phyloP scores from a whole-genome alignment of 2,888 invertebrate genomes.

The Augochlorella aurata region DNA sequence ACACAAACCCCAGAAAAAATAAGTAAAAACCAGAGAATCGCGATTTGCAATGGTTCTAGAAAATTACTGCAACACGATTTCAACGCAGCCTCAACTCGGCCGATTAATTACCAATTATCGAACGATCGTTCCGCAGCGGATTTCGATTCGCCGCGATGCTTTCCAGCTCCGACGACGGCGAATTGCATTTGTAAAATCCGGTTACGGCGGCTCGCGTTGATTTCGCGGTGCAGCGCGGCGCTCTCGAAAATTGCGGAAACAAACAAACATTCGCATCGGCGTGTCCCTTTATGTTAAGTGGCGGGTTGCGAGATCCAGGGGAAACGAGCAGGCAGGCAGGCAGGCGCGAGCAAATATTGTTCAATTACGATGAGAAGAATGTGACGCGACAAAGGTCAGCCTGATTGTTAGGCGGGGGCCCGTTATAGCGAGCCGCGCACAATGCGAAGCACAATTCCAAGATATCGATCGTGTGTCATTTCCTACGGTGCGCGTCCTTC shows the following conservation, averaged over 20 bases:
- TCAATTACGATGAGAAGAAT: conserved; percentile 49
- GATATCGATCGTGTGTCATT: conserved; percentile 58
- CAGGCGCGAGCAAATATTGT: conserved; percentile 26
- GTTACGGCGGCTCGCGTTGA: neutral
- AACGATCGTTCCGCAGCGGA: neutral
- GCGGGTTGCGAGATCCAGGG: conserved; percentile 14
- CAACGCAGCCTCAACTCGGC: neutral
- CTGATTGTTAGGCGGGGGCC: conserved; percentile 36
- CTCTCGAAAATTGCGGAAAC: neutral
- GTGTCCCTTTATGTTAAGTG: conserved; percentile 1
- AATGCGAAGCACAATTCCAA: conserved; percentile 48
- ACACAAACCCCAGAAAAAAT: neutral
- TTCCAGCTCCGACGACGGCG: neutral
- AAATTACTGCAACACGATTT: neutral
- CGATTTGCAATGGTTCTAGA: neutral
- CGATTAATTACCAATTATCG: neutral
- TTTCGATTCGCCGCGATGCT: neutral
- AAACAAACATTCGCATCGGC: neutral
- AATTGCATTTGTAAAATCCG: neutral
- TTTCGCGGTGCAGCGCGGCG: neutral
- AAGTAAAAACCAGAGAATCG: neutral
- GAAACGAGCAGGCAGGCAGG: neutral
- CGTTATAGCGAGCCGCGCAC: conserved; percentile 40
- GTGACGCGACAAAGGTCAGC: conserved; percentile 41
- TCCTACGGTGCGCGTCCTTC: conserved; percentile 51